A percentile compares a stretch with the other conserved stretches of the same genome.
phyloP scores from a whole-genome alignment of 2,113 vertebrate species.

The Ellobius talpinus region DNA sequence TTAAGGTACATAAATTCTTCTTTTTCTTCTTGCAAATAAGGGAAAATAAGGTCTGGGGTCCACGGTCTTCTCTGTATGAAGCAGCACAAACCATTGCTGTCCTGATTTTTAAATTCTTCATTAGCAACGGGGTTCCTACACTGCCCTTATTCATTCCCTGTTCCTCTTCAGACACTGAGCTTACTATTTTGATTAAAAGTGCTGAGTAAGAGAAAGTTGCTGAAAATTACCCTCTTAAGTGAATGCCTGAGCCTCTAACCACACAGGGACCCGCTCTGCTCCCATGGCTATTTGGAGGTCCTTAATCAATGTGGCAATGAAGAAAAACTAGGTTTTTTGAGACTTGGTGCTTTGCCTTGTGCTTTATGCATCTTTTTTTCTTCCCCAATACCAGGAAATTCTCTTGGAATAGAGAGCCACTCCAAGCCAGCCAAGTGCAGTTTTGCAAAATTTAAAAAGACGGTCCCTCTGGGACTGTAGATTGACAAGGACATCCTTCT shows the following conservation, averaged over 20 bases:
- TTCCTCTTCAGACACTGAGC: slow-evolving; percentile 58
- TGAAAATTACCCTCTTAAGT: slow-evolving; percentile 49
- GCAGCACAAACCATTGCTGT: slow-evolving; percentile 65
- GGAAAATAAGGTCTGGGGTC: background rate
- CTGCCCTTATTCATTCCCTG: slow-evolving; percentile 73
- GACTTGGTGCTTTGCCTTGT: background rate
- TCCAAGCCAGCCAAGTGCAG: background rate
- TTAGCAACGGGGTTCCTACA: background rate
- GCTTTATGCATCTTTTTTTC: background rate
- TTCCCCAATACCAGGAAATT: background rate
- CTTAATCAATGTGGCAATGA: background rate
- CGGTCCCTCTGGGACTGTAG: background rate
- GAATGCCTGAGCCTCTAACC: slow-evolving; percentile 17
- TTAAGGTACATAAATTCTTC: slow-evolving; percentile 80
- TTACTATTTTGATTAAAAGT: slow-evolving; percentile 66
- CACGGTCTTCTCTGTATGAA: slow-evolving; percentile 67
- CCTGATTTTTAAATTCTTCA: slow-evolving; percentile 53
- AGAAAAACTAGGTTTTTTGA: background rate
- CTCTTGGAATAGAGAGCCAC: background rate
- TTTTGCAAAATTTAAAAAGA: background rate
- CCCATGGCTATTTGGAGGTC: background rate
- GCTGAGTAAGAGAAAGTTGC: slow-evolving; percentile 73
- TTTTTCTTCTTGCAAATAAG: slow-evolving; percentile 69
- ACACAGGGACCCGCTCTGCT: background rate
- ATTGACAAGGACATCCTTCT: background rate